These are phyloP conservation scores for Oryzias dopingdopingensis DNA, from an alignment of 2,797 vertebrate genomes.

Conservation along the genomic window DNA sequence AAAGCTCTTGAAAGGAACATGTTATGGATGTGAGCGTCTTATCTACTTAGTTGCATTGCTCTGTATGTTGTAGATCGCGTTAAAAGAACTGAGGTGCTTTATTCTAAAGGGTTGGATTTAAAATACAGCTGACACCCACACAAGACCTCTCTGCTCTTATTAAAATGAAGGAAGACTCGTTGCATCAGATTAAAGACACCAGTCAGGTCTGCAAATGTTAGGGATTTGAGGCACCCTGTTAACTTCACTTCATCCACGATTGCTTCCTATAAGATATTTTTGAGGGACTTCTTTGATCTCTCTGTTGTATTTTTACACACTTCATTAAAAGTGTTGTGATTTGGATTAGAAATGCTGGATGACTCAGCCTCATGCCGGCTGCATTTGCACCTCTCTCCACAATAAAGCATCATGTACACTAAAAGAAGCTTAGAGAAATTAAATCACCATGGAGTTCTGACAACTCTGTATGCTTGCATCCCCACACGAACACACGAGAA, in stretches of 20 bases:
- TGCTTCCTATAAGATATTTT: constrained; percentile 29
- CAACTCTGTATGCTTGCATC: constrained; percentile 60
- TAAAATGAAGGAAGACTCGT: constrained; percentile 38
- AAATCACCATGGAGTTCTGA: constrained; percentile 61
- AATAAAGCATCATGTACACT: constrained; percentile 56
- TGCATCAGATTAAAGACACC: constrained; percentile 57
- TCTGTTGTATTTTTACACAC: constrained; percentile 41
- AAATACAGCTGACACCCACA: constrained; percentile 40
- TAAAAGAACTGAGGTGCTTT: constrained; percentile 24
- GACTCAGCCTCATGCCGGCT: constrained; percentile 36
- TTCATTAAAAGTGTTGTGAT: constrained; percentile 33
- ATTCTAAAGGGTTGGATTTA: constrained; percentile 31
- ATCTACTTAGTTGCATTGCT: constrained; percentile 19
- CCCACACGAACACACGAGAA: constrained; percentile 52
- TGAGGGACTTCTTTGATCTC: constrained; percentile 43
- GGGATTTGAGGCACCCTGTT: constrained; percentile 40
- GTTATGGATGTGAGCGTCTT: constrained; percentile 3
- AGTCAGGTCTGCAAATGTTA: constrained; percentile 33
- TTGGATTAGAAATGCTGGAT: constrained; percentile 33
- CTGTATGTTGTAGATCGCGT: constrained; percentile 18
- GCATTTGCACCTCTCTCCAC: constrained; percentile 47
- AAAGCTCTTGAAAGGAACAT: constrained; percentile 9
- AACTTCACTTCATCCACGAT: constrained; percentile 40
- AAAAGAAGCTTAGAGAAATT: constrained; percentile 67
- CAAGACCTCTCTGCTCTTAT: constrained; percentile 47